phyloP scores from a whole-genome alignment of 2,797 vertebrate genomes.

The Gila robusta region DNA sequence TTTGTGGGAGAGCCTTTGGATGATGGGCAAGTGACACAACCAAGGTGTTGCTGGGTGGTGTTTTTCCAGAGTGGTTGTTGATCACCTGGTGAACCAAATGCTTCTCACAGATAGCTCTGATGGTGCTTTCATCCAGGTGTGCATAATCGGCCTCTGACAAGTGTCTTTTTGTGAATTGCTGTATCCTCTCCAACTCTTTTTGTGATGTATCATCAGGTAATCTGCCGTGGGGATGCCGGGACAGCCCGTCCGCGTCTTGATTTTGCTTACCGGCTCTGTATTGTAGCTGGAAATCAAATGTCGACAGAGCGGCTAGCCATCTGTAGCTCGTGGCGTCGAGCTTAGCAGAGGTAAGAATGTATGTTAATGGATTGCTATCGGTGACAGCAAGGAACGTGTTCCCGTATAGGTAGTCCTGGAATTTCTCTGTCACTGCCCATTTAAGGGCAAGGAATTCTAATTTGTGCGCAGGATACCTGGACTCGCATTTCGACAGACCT shows the following conservation, averaged over 20 bases:
- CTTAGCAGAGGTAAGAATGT: background rate
- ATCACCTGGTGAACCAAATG: background rate
- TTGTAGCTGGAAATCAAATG: slow-evolving; percentile 1
- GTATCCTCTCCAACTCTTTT: background rate
- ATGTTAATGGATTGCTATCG: background rate
- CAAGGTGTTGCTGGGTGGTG: background rate
- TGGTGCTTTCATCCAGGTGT: too few species aligned
- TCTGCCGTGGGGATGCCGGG: background rate
- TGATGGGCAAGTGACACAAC: background rate
- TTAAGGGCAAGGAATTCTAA: slow-evolving; percentile 26
- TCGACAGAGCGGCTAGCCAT: background rate
- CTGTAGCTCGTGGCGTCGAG: background rate
- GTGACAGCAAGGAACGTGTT: background rate
- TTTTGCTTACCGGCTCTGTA: background rate
- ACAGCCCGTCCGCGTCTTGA: background rate
- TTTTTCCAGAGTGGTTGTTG: background rate
- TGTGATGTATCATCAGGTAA: background rate
- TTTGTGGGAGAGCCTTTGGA: background rate
- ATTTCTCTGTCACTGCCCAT: slow-evolving; percentile 18
- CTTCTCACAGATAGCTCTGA: background rate
- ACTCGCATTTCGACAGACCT: too few species aligned
- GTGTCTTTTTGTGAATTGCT: background rate
- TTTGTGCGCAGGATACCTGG: background rate
- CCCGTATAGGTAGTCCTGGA: background rate
- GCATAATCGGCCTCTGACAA: too few species aligned